A percentile compares a stretch with the other conserved stretches of the same genome.
Conservation (phyloP, 2,113 vertebrate species). For the Poicephalus gulielmi region DNA sequence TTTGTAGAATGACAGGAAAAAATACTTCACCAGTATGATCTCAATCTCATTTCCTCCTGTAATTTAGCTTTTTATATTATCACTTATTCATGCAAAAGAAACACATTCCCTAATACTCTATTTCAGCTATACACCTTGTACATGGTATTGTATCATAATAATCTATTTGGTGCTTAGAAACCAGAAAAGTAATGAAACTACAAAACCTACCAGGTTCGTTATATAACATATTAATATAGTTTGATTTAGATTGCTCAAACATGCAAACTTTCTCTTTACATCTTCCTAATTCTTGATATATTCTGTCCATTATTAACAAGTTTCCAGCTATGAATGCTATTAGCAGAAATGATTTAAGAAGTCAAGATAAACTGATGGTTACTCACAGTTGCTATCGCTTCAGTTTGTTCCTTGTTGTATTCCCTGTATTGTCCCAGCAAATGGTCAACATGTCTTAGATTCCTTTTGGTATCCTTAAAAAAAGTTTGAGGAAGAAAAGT, state of each 20-base stretch:
- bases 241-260: neutral
- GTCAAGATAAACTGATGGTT: neutral
- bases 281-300: neutral
- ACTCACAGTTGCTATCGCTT: constrained; percentile 86
- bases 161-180: neutral
- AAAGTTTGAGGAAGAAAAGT: neutral
- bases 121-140: neutral
- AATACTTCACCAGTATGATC: neutral
- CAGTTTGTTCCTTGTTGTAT: constrained; percentile 84
- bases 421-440: constrained; percentile 91
- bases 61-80: neutral
- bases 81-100: neutral
- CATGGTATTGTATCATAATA: neutral
- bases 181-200: neutral
- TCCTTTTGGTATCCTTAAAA: constrained; percentile 89
- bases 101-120: neutral
- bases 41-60: neutral
- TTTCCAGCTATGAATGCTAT: neutral
- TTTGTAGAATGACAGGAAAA: neutral
- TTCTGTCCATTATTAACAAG: neutral
- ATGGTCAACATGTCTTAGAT: constrained; percentile 88
- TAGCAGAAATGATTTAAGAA: neutral
- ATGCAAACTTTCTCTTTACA: neutral
- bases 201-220: neutral
- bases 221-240: neutral